Percentiles rank a stretch among this genome's conserved stretches.
Conservation (phyloP, 2,113 vertebrate species). For the Siphamia tubifer region DNA sequence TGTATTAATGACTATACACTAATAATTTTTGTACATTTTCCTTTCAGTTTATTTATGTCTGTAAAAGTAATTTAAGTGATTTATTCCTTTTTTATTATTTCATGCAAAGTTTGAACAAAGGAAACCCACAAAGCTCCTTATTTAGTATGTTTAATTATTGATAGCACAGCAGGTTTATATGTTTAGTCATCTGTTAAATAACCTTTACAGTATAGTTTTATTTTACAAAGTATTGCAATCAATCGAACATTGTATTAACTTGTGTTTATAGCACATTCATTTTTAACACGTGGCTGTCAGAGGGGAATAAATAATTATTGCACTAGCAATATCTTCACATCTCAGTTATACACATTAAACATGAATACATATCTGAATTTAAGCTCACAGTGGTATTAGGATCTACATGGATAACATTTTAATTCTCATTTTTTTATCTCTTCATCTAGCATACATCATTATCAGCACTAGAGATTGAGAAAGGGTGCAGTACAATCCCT, state of each 20-base stretch:
- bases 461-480: not conserved
- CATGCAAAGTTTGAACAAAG: not conserved
- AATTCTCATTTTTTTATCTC: not conserved
- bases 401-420: not conserved
- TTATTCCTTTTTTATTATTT: too few species aligned
- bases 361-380: not conserved
- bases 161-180: not conserved
- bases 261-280: not conserved
- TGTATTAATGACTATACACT: too few species aligned
- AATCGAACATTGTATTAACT: not conserved
- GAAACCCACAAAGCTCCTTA: not conserved
- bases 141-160: constrained; percentile 6
- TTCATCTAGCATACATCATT: not conserved
- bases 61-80: too few species aligned
- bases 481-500: not conserved
- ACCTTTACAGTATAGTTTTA: not conserved
- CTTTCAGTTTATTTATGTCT: too few species aligned
- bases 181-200: not conserved
- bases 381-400: not conserved
- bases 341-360: not conserved
- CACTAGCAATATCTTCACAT: not conserved
- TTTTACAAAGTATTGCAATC: not conserved
- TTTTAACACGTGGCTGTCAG: constrained; percentile 2
- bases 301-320: too few species aligned
- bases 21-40: too few species aligned